phyloP scores from a whole-genome alignment of 2,888 invertebrate species.

The Sarcophaga rosellei region DNA sequence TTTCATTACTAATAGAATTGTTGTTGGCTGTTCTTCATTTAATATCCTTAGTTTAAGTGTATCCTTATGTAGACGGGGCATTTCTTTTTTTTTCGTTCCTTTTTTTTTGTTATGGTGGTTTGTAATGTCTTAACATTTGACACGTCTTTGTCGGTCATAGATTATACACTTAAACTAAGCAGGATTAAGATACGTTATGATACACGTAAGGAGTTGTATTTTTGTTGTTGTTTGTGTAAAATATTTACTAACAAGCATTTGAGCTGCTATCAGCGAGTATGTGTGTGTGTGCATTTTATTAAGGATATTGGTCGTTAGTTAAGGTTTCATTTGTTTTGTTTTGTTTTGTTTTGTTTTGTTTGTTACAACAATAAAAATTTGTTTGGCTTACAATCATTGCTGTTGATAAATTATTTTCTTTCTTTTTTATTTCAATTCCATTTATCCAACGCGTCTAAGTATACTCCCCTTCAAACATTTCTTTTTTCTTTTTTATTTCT shows the following conservation, averaged over 20 bases:
- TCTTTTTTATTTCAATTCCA: conserved; percentile 31
- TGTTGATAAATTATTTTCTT: conserved; percentile 57
- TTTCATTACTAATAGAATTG: conserved; percentile 52
- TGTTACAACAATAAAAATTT: conserved; percentile 65
- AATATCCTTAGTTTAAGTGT: conserved; percentile 27
- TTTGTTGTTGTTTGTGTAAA: conserved; percentile 19
- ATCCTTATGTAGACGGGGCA: conserved; percentile 20
- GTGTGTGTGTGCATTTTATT: conserved; percentile 47
- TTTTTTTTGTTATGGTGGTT: conserved; percentile 63
- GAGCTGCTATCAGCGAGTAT: conserved; percentile 20
- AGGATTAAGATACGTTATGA: conserved; percentile 48
- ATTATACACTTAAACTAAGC: conserved; percentile 70
- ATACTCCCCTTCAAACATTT: conserved; percentile 17
- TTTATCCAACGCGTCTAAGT: not conserved
- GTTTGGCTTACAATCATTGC: conserved; percentile 61
- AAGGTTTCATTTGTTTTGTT: conserved; percentile 56
- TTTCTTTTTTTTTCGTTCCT: not conserved
- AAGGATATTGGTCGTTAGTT: conserved; percentile 70
- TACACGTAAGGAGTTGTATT: conserved; percentile 47
- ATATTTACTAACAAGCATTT: conserved; percentile 36
- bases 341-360: conserved; percentile 36
- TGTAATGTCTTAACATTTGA: conserved; percentile 80
- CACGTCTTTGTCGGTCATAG: conserved; percentile 77
- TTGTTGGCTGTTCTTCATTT: conserved; percentile 1
- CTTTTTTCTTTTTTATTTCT: conserved; percentile 18